Evolutionary conservation across 2,113 vertebrate genomes (phyloP).

Genomic region (Eulacestoma nigropectus): DNA sequence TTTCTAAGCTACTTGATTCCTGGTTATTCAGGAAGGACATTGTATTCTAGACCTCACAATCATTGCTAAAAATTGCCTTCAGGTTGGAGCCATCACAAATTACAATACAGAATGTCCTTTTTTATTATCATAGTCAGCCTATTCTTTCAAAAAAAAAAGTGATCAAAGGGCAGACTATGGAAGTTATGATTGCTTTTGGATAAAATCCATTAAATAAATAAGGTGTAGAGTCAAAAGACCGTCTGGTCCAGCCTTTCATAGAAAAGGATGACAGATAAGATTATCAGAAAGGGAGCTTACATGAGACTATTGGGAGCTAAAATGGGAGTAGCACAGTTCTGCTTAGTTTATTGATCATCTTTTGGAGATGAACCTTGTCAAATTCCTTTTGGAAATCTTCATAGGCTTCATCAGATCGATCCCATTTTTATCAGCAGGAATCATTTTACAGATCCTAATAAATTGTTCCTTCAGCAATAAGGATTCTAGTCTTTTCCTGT

Average conservation of each 20-base stretch:
- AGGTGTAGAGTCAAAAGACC: background rate
- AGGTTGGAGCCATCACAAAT: background rate
- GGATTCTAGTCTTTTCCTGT: background rate
- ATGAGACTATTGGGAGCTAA: background rate
- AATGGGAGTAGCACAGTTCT: background rate
- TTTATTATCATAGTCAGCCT: background rate
- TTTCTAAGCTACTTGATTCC: background rate
- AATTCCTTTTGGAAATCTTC: background rate
- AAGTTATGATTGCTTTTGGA: background rate
- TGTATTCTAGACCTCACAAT: background rate
- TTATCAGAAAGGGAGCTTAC: background rate
- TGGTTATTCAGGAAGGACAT: background rate
- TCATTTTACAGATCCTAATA: background rate
- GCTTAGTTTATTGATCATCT: background rate
- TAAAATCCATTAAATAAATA: background rate
- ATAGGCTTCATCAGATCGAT: background rate
- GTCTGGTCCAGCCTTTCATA: background rate
- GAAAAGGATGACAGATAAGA: background rate
- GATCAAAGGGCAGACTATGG: background rate
- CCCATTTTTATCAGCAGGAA: background rate
- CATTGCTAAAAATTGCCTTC: background rate
- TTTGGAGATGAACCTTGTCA: background rate
- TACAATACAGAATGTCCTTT: background rate
- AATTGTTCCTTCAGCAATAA: background rate
- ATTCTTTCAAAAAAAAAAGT: background rate